Evolutionary conservation across 92 coral and sea anemone species (phyloP), one percentile per base, ranked within the genome.

Genomic region (Palythoa heliodiscus): DNA sequence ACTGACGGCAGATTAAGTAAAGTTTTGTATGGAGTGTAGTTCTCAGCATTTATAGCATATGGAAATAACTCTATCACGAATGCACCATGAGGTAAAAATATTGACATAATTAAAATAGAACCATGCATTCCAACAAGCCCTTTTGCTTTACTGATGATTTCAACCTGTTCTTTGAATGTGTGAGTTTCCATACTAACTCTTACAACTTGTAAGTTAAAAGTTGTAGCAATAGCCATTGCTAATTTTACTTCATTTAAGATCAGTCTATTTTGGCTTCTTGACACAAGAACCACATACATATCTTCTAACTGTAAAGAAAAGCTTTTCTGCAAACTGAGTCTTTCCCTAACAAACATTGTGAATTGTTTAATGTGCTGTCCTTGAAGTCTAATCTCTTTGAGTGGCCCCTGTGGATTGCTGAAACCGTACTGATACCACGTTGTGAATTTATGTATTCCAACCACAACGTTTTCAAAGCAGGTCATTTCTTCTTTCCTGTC

Each of bases 381-480:
- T 47, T 88, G 87, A 52, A 92, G 71, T 11, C 86, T 89, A 76
- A 91, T 78, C 20, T 77, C 86, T 35, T 90, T 86, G 19, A 93
- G 87, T 54, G 97, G 92, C 5, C 97, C 94, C 73, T 97, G 99
- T 6, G 98, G 97, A 37, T 70, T 76, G 20, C 86, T 92, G 48
- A 97, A 97, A 22, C 99, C 99, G 88, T 94, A 97, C 48, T 97
- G 98, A 55, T 97, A 97, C 99, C 99, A 97, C 13, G 98, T 94
- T 63, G 98, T 93, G 52, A 77, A 89, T 54, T 97, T 97, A 78
- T 96, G 91, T 76, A 97, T 88, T 5, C 99, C 98, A 25, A 97
- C 93, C 3, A 93, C 75, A 20, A 93, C 93, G 85, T 93, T 82
- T 20, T 74, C 97, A 72, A 97, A 97, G 76, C 99, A 94, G 13